Conservation (phyloP, 2,888 invertebrate genomes). For the Hyles lineata region DNA sequence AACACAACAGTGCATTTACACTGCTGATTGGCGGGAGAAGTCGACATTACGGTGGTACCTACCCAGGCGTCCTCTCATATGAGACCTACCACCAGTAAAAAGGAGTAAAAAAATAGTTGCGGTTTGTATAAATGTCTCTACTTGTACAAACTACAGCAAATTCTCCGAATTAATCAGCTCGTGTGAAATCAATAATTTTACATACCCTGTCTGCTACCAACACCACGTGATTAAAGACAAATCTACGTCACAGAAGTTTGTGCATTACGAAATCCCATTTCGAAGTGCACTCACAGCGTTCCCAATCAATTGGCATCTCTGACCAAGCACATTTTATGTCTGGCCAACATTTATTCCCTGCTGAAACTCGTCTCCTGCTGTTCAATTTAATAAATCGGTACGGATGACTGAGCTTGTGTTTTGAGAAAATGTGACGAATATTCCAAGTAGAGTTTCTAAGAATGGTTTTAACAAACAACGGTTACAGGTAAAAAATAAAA, state of each 20-base stretch:
- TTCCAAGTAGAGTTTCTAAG: background rate
- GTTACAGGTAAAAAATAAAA: too few species aligned
- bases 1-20: too few species aligned
- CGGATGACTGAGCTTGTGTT: background rate
- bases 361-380: conserved; percentile 38
- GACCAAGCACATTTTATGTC: conserved; percentile 40
- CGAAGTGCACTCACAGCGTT: conserved; percentile 37
- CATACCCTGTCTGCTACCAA: background rate
- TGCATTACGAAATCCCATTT: conserved; percentile 11
- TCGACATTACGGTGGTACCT: too few species aligned
- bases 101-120: too few species aligned
- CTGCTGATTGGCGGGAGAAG: too few species aligned
- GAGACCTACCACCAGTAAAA: too few species aligned
- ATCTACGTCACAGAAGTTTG: conserved; percentile 16
- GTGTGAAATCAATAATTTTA: too few species aligned
- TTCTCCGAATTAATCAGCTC: too few species aligned
- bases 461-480: too few species aligned
- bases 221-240: background rate
- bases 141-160: too few species aligned
- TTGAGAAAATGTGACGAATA: background rate
- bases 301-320: conserved; percentile 39
- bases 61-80: too few species aligned
- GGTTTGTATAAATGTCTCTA: too few species aligned
- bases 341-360: conserved; percentile 41
- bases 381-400: background rate